phyloP scores from a whole-genome alignment of 2,113 vertebrate genomes.

The Oreochromis spilurus region DNA sequence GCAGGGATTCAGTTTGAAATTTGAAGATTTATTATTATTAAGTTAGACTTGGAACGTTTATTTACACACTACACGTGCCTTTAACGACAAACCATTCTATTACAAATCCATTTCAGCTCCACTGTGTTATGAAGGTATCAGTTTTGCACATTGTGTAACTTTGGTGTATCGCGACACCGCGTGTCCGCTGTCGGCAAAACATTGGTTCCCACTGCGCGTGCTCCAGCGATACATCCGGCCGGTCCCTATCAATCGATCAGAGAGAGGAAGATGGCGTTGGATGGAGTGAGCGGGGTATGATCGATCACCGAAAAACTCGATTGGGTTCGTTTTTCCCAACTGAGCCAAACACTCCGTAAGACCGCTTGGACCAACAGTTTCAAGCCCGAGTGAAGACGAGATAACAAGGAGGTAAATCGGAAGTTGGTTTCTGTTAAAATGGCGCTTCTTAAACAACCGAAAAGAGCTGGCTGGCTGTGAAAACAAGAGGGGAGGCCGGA shows the following conservation, averaged over 20 bases:
- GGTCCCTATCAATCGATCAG: conserved; percentile 82
- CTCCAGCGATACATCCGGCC: conserved; percentile 26
- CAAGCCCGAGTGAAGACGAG: not conserved
- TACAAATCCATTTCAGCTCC: not conserved
- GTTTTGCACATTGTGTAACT: not conserved
- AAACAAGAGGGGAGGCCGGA: conserved; percentile 18
- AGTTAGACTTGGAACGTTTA: not conserved
- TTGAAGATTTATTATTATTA: not conserved
- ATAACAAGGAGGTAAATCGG: conserved; percentile 25
- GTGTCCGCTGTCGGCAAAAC: not conserved
- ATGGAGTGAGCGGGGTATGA: conserved; percentile 49
- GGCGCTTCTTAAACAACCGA: not conserved
- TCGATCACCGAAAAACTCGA: conserved; percentile 81
- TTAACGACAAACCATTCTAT: not conserved
- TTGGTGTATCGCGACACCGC: conserved; percentile 3
- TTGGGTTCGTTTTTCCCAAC: conserved; percentile 47
- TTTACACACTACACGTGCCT: not conserved
- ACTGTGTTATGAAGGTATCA: not conserved
- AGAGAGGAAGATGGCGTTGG: conserved; percentile 77
- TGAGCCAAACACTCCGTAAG: not conserved
- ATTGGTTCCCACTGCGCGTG: conserved; percentile 34
- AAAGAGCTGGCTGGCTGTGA: not conserved
- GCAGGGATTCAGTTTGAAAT: not conserved
- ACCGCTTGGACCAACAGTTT: not conserved
- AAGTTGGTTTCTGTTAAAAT: not conserved